Conservation (phyloP, 1,140 invertebrate genomes). For the Saccostrea glomerata region DNA sequence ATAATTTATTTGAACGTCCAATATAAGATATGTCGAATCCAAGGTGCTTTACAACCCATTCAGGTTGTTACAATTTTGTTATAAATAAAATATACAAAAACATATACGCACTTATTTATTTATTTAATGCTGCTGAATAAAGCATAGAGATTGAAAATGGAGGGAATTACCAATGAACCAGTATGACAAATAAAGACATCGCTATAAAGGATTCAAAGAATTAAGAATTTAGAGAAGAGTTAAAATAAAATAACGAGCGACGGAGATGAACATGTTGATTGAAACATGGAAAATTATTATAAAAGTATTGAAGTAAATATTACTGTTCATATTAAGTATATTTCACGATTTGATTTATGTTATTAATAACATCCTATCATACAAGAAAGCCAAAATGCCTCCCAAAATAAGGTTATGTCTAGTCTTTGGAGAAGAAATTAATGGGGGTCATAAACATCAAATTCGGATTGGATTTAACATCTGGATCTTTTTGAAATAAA, state of each 20-base stretch:
- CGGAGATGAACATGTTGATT: too few relatives aligned
- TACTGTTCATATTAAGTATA: not conserved
- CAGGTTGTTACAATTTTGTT: constrained; percentile 31
- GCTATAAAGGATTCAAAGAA: too few relatives aligned
- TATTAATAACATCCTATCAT: not conserved
- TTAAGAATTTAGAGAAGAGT: too few relatives aligned
- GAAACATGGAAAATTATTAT: too few relatives aligned
- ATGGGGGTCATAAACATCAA: not conserved
- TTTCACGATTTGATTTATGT: not conserved
- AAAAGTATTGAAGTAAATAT: too few relatives aligned
- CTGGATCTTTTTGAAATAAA: not conserved
- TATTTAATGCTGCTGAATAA: too few relatives aligned
- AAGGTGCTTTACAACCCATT: constrained; percentile 10
- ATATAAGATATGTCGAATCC: constrained; percentile 18
- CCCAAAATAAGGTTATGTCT: not conserved
- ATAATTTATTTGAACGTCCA: constrained; percentile 38
- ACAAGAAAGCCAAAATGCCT: too few relatives aligned
- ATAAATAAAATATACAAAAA: constrained; percentile 30
- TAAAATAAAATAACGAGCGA: too few relatives aligned
- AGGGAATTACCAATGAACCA: too few relatives aligned
- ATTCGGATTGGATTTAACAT: not conserved
- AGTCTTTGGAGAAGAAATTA: not conserved
- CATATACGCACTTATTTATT: not conserved
- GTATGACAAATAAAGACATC: too few relatives aligned
- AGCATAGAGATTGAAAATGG: too few relatives aligned